Percentiles rank a stretch among this genome's conserved stretches.
These are phyloP conservation scores for Pristionchus arcanus DNA, from an alignment of 2,888 invertebrate species.

Conservation along the genomic window DNA sequence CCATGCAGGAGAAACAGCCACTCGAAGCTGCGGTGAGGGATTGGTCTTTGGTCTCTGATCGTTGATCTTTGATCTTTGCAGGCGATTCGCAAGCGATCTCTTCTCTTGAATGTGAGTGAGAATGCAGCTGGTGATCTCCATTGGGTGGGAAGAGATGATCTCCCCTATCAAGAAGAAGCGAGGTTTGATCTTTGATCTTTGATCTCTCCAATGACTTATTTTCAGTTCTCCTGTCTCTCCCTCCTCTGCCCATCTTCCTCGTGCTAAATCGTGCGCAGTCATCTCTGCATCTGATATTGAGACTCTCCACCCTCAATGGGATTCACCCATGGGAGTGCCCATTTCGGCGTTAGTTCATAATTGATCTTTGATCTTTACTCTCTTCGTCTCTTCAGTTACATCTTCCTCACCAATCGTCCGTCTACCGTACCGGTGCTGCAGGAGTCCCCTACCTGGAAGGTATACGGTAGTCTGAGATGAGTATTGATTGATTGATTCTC, in stretches of 20 bases:
- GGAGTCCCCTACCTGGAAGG: constrained; percentile 48
- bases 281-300: constrained; percentile 46
- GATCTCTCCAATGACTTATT: not conserved
- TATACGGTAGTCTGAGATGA: not conserved
- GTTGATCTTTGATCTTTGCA: constrained; percentile 19
- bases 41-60: constrained; percentile 31
- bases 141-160: constrained; percentile 46
- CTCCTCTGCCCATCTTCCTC: constrained; percentile 10
- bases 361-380: not conserved
- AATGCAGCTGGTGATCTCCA: constrained; percentile 27
- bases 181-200: constrained; percentile 9
- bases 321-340: constrained; percentile 49
- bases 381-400: not conserved
- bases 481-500: constrained; percentile 2
- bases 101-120: constrained; percentile 49
- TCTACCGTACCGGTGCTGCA: constrained; percentile 38
- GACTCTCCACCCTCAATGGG: constrained; percentile 48
- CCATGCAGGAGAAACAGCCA: constrained; percentile 50
- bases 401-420: constrained; percentile 50
- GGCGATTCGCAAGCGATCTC: constrained; percentile 50
- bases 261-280: constrained; percentile 45
- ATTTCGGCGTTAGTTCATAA: constrained; percentile 47
- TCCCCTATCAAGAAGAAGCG: not conserved
- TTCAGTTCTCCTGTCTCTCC: constrained; percentile 26
- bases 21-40: constrained; percentile 39